A percentile compares a stretch with the other conserved stretches of the same genome.
phyloP scores from a whole-genome alignment of 2,797 vertebrate genomes.

The Pipistrellus pygmaeus region DNA sequence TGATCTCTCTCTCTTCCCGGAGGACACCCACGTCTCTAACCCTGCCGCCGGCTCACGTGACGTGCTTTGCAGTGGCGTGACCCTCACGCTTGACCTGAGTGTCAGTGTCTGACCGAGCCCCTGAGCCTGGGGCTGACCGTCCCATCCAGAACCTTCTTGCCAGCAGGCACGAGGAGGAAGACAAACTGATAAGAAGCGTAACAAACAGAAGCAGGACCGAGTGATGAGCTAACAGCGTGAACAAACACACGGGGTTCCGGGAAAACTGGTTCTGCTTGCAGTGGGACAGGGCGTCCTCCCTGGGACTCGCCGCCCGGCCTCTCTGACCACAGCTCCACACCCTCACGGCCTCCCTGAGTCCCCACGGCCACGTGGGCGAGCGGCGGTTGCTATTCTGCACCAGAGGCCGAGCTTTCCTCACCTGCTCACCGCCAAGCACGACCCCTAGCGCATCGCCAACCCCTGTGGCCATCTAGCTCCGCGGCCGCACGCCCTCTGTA shows the following conservation, averaged over 20 bases:
- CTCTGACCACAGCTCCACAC: not conserved
- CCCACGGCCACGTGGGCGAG: not conserved
- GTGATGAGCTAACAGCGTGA: not conserved
- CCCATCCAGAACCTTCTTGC: not conserved
- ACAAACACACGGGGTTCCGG: constrained; percentile 12
- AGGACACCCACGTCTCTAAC: not conserved
- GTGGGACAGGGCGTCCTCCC: not conserved
- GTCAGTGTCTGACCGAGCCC: not conserved
- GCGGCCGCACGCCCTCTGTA: not conserved
- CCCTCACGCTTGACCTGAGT: not conserved
- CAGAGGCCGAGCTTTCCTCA: not conserved
- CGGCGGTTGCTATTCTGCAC: not conserved
- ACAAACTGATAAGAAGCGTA: not conserved
- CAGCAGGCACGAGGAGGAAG: constrained; percentile 14
- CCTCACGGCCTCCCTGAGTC: not conserved
- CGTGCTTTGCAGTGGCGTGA: not conserved
- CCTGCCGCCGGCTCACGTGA: not conserved
- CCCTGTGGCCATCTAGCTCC: too few species aligned
- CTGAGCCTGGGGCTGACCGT: not conserved
- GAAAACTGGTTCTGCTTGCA: not conserved
- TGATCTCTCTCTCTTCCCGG: not conserved
- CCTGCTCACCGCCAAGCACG: not conserved
- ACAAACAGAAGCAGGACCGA: not conserved
- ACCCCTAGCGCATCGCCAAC: not conserved
- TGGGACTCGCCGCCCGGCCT: not conserved